Evolutionary conservation across 1,140 invertebrate genomes (phyloP).

Genomic region (Scaptomyza graminum): DNA sequence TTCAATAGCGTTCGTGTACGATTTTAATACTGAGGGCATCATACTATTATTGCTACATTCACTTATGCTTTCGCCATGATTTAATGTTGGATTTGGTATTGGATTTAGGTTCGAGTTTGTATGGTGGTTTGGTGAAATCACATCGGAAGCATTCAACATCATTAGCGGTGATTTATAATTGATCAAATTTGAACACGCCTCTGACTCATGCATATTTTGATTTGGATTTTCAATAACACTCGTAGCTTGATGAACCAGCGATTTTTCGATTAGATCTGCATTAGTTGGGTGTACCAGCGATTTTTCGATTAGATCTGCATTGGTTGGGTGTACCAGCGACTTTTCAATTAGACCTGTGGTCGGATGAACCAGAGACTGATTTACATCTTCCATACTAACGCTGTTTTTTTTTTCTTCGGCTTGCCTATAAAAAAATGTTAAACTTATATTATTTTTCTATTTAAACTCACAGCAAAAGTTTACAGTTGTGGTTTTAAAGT

Average conservation of each 20-base stretch:
- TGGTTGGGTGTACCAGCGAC: slow-evolving; percentile 1
- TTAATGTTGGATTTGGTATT: slow-evolving; percentile 3
- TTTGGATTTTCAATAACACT: slow-evolving; percentile 10
- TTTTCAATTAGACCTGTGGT: slow-evolving; percentile 9
- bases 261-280: background rate
- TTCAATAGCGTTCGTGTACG: slow-evolving; percentile 3
- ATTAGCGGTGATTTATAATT: slow-evolving; percentile 22
- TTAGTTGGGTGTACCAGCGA: background rate
- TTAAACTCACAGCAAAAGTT: too few species aligned
- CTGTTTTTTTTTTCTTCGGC: background rate
- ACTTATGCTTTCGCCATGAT: slow-evolving; percentile 7
- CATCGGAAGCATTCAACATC: slow-evolving; percentile 16
- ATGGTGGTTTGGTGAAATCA: background rate
- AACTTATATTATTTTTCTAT: background rate
- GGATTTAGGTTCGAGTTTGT: background rate
- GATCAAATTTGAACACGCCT: slow-evolving; percentile 25
- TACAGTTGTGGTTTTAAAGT: background rate
- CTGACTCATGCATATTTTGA: slow-evolving; percentile 16
- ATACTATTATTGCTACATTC: slow-evolving; percentile 13
- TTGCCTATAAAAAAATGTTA: slow-evolving; percentile 19
- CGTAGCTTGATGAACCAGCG: slow-evolving; percentile 9
- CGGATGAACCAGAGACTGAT: slow-evolving; percentile 13
- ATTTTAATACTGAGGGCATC: slow-evolving; percentile 24
- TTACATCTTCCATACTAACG: slow-evolving; percentile 37
- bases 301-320: background rate